These are phyloP conservation scores for Clusia tigrina DNA, from an alignment of 2,888 invertebrate species.

Conservation along the genomic window DNA sequence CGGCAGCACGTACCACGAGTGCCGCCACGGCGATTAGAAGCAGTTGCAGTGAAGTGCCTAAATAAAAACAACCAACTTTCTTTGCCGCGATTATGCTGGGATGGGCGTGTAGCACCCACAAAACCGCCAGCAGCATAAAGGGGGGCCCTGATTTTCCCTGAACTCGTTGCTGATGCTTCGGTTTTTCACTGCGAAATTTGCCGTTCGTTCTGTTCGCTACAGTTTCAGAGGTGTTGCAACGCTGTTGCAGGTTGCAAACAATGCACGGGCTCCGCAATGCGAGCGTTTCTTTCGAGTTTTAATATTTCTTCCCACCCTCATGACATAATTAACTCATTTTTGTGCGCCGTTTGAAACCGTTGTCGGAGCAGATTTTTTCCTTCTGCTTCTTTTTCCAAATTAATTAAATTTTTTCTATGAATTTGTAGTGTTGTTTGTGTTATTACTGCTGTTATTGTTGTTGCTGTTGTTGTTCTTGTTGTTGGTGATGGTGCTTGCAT, in stretches of 20 bases:
- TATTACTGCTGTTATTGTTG: not conserved
- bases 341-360: slow-evolving; percentile 29
- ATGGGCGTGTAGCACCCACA: no score
- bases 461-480: not conserved
- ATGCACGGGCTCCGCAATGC: slow-evolving; percentile 9
- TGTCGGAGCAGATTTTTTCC: slow-evolving; percentile 26
- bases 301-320: slow-evolving; percentile 61
- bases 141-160: not conserved
- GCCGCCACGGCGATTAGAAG: no score
- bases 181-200: slow-evolving; percentile 30
- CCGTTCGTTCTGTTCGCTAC: slow-evolving; percentile 24
- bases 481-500: not conserved
- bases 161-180: not conserved
- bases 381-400: not conserved
- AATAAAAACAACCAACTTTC: not conserved
- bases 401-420: not conserved
- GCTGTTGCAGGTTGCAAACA: not conserved
- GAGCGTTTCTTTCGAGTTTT: slow-evolving; percentile 1
- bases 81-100: slow-evolving; percentile 13
- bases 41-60: not conserved
- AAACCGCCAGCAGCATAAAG: no score
- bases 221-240: slow-evolving; percentile 3
- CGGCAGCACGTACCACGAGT: slow-evolving; percentile 20
- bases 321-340: slow-evolving; percentile 63
- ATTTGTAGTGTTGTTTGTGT: not conserved